Base-by-base conservation (phyloP, 92 coral and sea anemone species). In the Galaxea fascicularis region DNA sequence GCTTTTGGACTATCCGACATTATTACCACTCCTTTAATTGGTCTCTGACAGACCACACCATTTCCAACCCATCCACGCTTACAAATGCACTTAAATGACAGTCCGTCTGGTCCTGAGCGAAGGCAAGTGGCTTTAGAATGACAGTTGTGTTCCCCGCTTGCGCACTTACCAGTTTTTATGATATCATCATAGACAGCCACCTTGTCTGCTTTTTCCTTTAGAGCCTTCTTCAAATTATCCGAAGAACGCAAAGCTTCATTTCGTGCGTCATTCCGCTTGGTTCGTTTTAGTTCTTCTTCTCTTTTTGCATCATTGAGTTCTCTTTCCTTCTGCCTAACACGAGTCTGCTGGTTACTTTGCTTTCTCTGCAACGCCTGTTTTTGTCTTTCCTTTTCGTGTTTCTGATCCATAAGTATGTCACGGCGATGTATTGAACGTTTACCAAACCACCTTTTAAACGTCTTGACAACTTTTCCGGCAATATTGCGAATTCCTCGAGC, bases 51-150 rank as follows among this genome's bases (percentile, higher is more conserved):
- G 6, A 25, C 65, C 13, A 77, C n/a, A 8, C 94, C 94, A 39
- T 82, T 44, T 16, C 94, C 94, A 24, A 28, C n/a, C 94, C 94
- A 90, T 14, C 94, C 94, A n/a, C 86, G 72, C 65, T 79, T 90
- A 27, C 91, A 90, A 11, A 76, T 44, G 56, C 94, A 90, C 53
- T 69, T 65, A 52, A 82, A 90, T 8, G 89, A 86, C 39, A 82
- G 91, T 0, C 91, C 91, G 8, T 86, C 85, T 44, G 71, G 51
- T 65, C 90, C 93, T 10, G 80, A 49, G 20, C 91, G 87, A 69
- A 90, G 57, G 24, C 94, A 90, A 8, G 87, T 90, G 22, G 94
- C 94, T 16, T 90, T 82, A 0, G 91, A 90, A 56, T 90, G 94
- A 82, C 94, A 90, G 65, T 87, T 78, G 45, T 90, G 76, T 70